Base-by-base conservation (phyloP, 2,113 vertebrate genomes). In the Girardinichthys multiradiatus region DNA sequence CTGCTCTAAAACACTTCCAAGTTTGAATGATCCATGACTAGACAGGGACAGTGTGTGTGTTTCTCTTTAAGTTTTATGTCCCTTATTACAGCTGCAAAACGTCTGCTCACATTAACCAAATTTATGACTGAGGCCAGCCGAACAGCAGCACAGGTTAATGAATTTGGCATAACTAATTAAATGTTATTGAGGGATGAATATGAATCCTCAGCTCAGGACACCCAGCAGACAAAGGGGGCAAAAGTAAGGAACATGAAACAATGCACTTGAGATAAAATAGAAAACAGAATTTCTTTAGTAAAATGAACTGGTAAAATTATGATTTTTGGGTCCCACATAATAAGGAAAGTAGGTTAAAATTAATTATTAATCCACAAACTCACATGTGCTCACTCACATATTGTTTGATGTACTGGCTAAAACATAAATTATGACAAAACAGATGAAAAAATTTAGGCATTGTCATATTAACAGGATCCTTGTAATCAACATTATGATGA, bases 131-230 rank as follows among this genome's bases (percentile, higher is more conserved):
- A 86, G 94, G 93, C 84, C 89, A 89, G 87, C 70, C 57, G 80
- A 92, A 93, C 91, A 93, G 90, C 93, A 92, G 90, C 93, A 95
- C 94, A 95, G 96, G 97, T 98, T 98, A 98, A 98, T 95, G 92
- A 96, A 96, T 95, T 96, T 96, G 95, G 95, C 96, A 97, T 97
- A 96, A 95, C 96, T 97, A 97, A 99, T 98, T 96, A 98, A 97
- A 95, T 93, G 95, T 95, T 93, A 96, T 96, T 94, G 95, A 95
- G 94, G 96, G 95, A 96, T 96, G 96, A 97, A 97, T 96, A 97
- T 97, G 97, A 97, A 96, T 96, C 94, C 95, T 93, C 94, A 91
- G 92, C 90, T 92, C 91, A 94, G 94, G 92, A 94, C 67, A 74
- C 79, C 80, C 33, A 33, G 83, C 60, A 37, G 80, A 73, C 21